These are phyloP conservation scores for Drosophila setosimentum DNA, from an alignment of 2,888 invertebrate species.

Conservation along the genomic window DNA sequence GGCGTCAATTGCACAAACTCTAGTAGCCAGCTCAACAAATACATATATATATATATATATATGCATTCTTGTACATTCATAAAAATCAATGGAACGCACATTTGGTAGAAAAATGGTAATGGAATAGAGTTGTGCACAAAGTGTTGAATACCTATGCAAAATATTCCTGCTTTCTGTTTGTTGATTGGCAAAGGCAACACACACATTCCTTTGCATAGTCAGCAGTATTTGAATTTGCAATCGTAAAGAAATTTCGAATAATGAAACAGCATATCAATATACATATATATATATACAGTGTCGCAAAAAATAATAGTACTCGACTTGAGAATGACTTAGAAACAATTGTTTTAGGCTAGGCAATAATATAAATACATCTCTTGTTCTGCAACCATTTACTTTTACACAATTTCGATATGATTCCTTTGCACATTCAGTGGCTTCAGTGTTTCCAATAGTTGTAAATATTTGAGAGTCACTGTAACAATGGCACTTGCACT, in stretches of 20 bases:
- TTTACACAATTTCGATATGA: not conserved
- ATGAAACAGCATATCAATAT: not conserved
- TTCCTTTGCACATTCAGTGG: not conserved
- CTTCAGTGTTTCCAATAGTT: not conserved
- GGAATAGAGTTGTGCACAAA: conserved; percentile 12
- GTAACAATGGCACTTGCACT: not conserved
- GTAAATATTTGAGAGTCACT: not conserved
- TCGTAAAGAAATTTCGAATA: not conserved
- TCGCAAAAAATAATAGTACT: too few relatives aligned
- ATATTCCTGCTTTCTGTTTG: not conserved
- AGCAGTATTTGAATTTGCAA: not conserved
- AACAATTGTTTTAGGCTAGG: not conserved
- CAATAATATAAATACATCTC: not conserved
- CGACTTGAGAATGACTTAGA: not conserved
- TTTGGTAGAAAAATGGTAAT: conserved; percentile 18
- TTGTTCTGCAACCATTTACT: not conserved
- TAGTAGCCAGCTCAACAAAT: conserved; percentile 5
- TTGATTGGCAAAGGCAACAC: not conserved
- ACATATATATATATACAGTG: not conserved
- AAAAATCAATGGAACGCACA: conserved; percentile 38
- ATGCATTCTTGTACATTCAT: not conserved
- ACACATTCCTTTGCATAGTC: not conserved
- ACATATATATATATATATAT: not conserved
- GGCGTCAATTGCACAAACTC: conserved; percentile 39
- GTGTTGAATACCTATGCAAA: conserved; percentile 1